Conservation (phyloP, 2,888 invertebrate genomes). For the Lithophane leautieri region DNA sequence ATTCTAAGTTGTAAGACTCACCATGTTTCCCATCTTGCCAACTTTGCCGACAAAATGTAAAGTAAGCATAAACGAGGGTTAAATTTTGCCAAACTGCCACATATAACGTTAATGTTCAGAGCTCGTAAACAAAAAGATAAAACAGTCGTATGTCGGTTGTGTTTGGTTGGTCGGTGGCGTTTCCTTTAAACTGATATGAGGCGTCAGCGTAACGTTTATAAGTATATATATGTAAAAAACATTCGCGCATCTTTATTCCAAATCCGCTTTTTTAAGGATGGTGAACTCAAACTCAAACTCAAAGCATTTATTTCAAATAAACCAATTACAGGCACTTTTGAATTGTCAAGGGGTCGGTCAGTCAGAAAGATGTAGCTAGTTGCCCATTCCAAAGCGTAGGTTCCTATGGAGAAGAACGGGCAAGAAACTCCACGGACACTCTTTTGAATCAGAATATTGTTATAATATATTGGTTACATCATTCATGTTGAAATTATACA, state of each 20-base stretch:
- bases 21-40: slow-evolving; percentile 56
- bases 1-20: slow-evolving; percentile 61
- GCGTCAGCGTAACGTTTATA: slow-evolving; percentile 25
- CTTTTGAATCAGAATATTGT: too few relatives aligned
- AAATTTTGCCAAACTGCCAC: slow-evolving; percentile 75
- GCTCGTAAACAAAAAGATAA: slow-evolving; percentile 76
- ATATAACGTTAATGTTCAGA: slow-evolving; percentile 72
- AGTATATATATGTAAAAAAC: too few relatives aligned
- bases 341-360: too few relatives aligned
- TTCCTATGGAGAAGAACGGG: too few relatives aligned
- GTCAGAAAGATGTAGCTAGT: too few relatives aligned
- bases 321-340: too few relatives aligned
- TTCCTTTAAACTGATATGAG: slow-evolving; percentile 47
- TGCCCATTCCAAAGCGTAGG: too few relatives aligned
- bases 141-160: slow-evolving; percentile 62
- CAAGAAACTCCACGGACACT: too few relatives aligned
- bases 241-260: slow-evolving; percentile 32
- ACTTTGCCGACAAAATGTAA: slow-evolving; percentile 71
- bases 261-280: slow-evolving; percentile 28
- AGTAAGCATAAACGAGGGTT: slow-evolving; percentile 73
- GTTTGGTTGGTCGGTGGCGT: slow-evolving; percentile 50
- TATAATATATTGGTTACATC: too few relatives aligned
- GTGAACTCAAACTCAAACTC: too few relatives aligned
- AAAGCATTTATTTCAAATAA: too few relatives aligned
- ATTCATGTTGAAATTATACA: too few relatives aligned